Evolutionary conservation across 2,888 invertebrate genomes (phyloP).

Genomic region (Lasioglossum leucozonium): DNA sequence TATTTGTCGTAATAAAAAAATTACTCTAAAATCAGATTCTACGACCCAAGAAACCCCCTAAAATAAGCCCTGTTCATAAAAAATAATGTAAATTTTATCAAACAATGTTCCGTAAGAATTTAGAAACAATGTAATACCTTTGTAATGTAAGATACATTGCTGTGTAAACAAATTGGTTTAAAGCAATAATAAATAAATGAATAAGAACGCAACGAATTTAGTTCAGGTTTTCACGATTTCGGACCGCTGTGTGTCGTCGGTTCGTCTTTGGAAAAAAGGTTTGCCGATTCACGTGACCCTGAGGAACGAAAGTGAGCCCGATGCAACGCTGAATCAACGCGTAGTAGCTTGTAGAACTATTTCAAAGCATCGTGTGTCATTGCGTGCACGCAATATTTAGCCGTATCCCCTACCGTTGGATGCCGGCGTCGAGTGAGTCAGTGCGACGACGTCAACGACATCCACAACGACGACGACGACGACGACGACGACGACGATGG

Average conservation of each 20-base stretch:
- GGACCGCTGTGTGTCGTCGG: background rate
- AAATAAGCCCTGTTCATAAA: too few species aligned
- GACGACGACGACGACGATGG: slow-evolving; percentile 58
- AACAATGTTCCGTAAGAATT: too few species aligned
- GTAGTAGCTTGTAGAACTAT: slow-evolving; percentile 73
- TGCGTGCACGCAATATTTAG: slow-evolving; percentile 83
- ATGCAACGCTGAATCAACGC: slow-evolving; percentile 70
- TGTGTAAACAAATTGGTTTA: too few species aligned
- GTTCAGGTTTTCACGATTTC: background rate
- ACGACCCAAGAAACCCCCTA: too few species aligned
- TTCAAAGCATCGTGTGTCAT: slow-evolving; percentile 78
- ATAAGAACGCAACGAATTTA: background rate
- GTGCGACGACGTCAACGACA: slow-evolving; percentile 73
- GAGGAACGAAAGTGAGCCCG: slow-evolving; percentile 52
- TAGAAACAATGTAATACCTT: too few species aligned
- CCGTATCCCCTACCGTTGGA: slow-evolving; percentile 60
- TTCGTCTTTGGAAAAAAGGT: background rate
- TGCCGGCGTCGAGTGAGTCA: slow-evolving; percentile 79
- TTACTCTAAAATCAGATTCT: too few species aligned
- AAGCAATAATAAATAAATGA: too few species aligned
- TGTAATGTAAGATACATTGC: too few species aligned
- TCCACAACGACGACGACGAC: slow-evolving; percentile 61
- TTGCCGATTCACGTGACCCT: slow-evolving; percentile 60
- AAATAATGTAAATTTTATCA: too few species aligned
- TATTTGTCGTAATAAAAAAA: too few species aligned